Evolutionary conservation across 2,888 invertebrate species (phyloP).

Genomic region (Aspidiotus rigidus): DNA sequence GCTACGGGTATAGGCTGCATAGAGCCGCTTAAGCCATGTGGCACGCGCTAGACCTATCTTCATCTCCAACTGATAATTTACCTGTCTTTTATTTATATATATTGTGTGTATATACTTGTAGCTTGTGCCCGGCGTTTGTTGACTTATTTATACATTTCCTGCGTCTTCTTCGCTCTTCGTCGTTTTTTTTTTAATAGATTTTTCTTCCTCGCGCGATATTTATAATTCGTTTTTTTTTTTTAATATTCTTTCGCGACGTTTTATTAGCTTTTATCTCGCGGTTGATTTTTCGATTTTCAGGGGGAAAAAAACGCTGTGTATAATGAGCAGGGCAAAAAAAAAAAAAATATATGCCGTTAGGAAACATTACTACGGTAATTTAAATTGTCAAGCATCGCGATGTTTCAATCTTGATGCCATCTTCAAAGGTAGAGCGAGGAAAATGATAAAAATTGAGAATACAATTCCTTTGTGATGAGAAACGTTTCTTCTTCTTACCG

Average conservation of each 20-base stretch:
- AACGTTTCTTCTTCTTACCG: no score
- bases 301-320: no score
- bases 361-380: no score
- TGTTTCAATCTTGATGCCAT: no score
- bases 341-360: no score
- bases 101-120: conserved; percentile 3
- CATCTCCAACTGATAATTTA: conserved; percentile 30
- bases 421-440: no score
- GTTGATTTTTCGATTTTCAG: no score
- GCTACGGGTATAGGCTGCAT: background rate
- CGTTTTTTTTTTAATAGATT: conserved; percentile 9
- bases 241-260: background rate
- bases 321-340: no score
- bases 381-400: no score
- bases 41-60: conserved; percentile 30
- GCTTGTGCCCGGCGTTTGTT: conserved; percentile 11
- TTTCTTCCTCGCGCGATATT: background rate
- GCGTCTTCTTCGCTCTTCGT: background rate
- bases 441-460: no score
- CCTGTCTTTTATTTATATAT: conserved; percentile 19
- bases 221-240: conserved; percentile 5
- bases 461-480: no score
- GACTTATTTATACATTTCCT: conserved; percentile 30
- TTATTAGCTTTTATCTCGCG: no score
- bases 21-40: conserved; percentile 22